Percentiles rank a stretch among this genome's conserved stretches.
These are phyloP conservation scores for Siderastrea siderea DNA, from an alignment of 92 coral and sea anemone genomes.

Conservation along the genomic window DNA sequence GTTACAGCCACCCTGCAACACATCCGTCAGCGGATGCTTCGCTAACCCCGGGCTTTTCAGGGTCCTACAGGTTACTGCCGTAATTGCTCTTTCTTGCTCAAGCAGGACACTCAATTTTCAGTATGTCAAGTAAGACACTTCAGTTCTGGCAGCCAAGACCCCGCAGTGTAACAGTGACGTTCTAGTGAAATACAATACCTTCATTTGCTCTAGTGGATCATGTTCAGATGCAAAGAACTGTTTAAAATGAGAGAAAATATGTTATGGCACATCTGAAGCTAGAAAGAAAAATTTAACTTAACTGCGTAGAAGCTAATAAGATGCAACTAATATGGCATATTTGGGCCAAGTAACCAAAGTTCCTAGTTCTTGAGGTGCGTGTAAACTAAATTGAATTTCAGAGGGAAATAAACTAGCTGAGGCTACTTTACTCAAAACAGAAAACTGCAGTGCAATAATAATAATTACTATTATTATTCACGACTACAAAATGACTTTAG, in stretches of 20 bases:
- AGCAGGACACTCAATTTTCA: neutral
- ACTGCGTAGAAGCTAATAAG: constrained; percentile 8
- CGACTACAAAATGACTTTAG: too few relatives aligned
- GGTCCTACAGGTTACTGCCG: neutral
- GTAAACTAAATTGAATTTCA: neutral
- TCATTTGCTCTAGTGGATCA: constrained; percentile 91
- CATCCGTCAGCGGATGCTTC: neutral
- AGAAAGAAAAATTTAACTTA: constrained; percentile 38
- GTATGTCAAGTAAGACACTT: neutral
- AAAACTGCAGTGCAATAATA: neutral
- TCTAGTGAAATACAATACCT: constrained; percentile 89
- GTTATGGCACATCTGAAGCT: constrained; percentile 86
- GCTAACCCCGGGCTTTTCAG: neutral
- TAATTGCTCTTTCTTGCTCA: neutral
- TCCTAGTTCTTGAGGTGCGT: neutral
- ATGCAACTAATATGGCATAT: neutral
- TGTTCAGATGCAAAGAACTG: constrained; percentile 97
- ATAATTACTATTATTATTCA: too few relatives aligned
- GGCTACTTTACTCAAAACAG: neutral
- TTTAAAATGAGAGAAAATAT: constrained; percentile 95
- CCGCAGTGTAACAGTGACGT: constrained; percentile 50
- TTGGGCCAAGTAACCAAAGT: neutral
- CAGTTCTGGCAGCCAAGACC: constrained; percentile 49
- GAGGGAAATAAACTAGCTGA: neutral
- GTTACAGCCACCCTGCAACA: neutral